Percentiles rank a stretch among this genome's conserved stretches.
Conservation (phyloP, 2,797 vertebrate species). For the Rhinichthys osculus region DNA sequence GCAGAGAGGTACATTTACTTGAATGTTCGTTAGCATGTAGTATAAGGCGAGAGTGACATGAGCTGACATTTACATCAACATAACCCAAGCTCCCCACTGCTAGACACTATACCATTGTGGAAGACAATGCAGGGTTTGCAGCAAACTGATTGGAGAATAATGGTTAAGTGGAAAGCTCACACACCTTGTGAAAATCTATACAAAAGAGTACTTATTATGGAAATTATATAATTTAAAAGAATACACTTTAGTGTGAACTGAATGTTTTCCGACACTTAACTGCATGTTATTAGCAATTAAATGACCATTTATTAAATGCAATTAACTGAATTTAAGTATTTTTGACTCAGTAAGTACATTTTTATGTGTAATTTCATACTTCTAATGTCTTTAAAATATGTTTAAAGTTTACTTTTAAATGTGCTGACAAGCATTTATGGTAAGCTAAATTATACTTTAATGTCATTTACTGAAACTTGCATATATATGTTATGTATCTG, state of each 20-base stretch:
- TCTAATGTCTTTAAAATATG: not conserved
- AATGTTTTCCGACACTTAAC: not conserved
- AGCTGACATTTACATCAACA: constrained; percentile 50
- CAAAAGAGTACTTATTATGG: not conserved
- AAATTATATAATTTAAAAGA: not conserved
- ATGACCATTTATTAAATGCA: not conserved
- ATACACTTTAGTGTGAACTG: not conserved
- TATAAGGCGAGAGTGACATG: constrained; percentile 26
- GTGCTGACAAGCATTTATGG: not conserved
- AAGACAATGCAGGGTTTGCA: not conserved
- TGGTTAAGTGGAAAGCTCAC: not conserved
- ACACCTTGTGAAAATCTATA: not conserved
- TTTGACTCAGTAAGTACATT: not conserved
- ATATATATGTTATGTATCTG: not conserved
- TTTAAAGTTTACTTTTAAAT: no score
- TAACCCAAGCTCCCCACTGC: not conserved
- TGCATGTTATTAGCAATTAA: not conserved
- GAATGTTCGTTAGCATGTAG: constrained; percentile 20
- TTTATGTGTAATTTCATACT: not conserved
- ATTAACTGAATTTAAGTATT: not conserved
- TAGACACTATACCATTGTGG: not conserved
- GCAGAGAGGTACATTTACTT: constrained; percentile 44
- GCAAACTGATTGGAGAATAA: not conserved
- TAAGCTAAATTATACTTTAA: not conserved
- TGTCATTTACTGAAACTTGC: not conserved